A percentile compares a stretch with the other conserved stretches of the same genome.
Conservation (phyloP, 2,113 vertebrate species). For the Tamias sibiricus region DNA sequence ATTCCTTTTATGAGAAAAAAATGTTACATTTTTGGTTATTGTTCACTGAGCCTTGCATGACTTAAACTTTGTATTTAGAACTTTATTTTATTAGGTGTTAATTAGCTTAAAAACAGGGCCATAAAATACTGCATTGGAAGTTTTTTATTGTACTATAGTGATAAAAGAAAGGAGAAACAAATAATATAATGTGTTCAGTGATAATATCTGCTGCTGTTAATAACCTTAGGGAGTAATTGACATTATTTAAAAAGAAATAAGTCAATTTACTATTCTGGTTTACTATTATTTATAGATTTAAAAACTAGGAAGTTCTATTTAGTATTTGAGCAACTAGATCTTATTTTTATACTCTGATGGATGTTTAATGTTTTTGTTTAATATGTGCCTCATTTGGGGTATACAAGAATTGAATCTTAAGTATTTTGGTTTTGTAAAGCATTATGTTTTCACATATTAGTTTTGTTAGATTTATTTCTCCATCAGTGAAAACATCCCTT, state of each 20-base stretch:
- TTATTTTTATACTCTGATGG: conserved; percentile 33
- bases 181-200: neutral
- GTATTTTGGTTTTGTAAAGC: conserved; percentile 52
- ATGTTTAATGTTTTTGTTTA: conserved; percentile 43
- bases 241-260: no score
- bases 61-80: conserved; percentile 58
- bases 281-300: no score
- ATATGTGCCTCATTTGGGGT: neutral
- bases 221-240: neutral
- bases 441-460: conserved; percentile 30
- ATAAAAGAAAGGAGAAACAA: conserved; percentile 57
- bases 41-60: conserved; percentile 72
- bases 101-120: conserved; percentile 38
- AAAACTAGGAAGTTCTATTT: conserved; percentile 40
- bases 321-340: neutral
- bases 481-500: neutral
- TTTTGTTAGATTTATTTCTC: conserved; percentile 59
- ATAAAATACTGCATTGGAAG: conserved; percentile 24
- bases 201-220: conserved; percentile 30
- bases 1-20: conserved; percentile 53
- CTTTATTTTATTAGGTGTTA: conserved; percentile 72
- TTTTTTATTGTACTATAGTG: conserved; percentile 43
- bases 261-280: no score
- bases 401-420: conserved; percentile 45
- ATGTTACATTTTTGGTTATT: conserved; percentile 54